Conservation (phyloP, 1,140 invertebrate genomes). For the Tetramorium parvispinum region DNA sequence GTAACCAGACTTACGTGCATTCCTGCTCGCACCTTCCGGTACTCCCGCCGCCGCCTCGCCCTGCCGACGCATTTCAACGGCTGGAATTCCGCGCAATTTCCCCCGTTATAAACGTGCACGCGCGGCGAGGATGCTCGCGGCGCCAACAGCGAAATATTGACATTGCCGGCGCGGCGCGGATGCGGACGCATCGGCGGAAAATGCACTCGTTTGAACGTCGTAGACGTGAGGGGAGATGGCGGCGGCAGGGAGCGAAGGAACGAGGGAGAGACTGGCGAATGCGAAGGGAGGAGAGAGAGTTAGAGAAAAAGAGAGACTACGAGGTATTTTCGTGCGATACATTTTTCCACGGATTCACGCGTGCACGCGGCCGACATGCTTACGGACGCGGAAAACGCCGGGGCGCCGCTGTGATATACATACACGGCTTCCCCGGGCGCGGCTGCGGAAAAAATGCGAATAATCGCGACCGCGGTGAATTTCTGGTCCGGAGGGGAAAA, state of each 20-base stretch:
- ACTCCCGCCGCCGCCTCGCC: no score
- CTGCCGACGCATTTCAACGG: slow-evolving; percentile 47
- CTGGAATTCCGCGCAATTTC: slow-evolving; percentile 70
- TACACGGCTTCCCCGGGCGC: neutral
- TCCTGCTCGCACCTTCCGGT: slow-evolving; percentile 18
- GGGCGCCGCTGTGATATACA: slow-evolving; percentile 53
- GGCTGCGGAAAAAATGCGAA: slow-evolving; percentile 14
- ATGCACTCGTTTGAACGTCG: slow-evolving; percentile 65
- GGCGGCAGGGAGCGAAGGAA: no score
- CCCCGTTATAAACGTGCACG: slow-evolving; percentile 61
- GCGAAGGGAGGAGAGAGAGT: neutral
- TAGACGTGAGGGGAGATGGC: neutral
- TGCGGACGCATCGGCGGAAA: slow-evolving; percentile 11
- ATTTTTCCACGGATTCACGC: slow-evolving; percentile 65
- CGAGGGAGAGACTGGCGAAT: neutral
- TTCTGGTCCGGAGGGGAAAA: neutral
- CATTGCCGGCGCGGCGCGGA: slow-evolving; percentile 35
- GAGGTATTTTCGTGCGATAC: slow-evolving; percentile 61
- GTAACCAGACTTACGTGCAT: slow-evolving; percentile 61
- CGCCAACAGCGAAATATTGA: slow-evolving; percentile 70
- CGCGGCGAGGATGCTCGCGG: neutral
- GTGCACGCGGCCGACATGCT: slow-evolving; percentile 31
- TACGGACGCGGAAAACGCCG: slow-evolving; percentile 59
- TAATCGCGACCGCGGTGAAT: slow-evolving; percentile 33
- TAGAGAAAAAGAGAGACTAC: slow-evolving; percentile 19